Percentiles rank a stretch among this genome's conserved stretches.
These are phyloP conservation scores for Prorops nasuta DNA, from an alignment of 1,140 invertebrate genomes.

Conservation along the genomic window DNA sequence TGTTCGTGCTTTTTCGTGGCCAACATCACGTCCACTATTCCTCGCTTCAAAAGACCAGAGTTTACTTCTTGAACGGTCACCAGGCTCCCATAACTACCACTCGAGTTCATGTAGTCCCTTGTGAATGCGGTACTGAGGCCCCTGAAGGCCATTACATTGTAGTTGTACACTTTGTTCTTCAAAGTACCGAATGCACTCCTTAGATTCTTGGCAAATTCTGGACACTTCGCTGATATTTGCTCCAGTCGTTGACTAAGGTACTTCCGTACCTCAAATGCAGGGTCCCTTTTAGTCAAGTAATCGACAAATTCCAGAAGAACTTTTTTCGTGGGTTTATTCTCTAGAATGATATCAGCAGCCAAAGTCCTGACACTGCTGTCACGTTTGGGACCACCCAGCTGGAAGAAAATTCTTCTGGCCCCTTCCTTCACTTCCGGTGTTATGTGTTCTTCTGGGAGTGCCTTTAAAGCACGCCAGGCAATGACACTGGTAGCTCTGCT, in stretches of 20 bases:
- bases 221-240: conserved; percentile 60
- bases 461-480: conserved; percentile 66
- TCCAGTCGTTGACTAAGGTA: conserved; percentile 65
- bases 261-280: conserved; percentile 67
- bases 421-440: conserved; percentile 50
- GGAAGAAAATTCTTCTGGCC: conserved; percentile 65
- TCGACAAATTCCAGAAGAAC: conserved; percentile 59
- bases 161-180: conserved; percentile 61
- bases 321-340: conserved; percentile 57
- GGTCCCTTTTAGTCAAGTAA: conserved; percentile 58
- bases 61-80: conserved; percentile 75
- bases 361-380: conserved; percentile 73
- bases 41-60: conserved; percentile 72
- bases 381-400: conserved; percentile 59
- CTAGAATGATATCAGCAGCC: conserved; percentile 71
- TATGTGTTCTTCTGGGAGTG: conserved; percentile 53
- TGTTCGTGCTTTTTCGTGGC: conserved; percentile 56
- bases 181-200: conserved; percentile 45
- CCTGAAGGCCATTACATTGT: conserved; percentile 64
- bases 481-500: conserved; percentile 59
- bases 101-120: conserved; percentile 60
- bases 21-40: conserved; percentile 71
- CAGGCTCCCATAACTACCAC: conserved; percentile 68
- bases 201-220: conserved; percentile 51
- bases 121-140: conserved; percentile 73